Percentiles rank a stretch among this genome's conserved stretches.
phyloP scores from a whole-genome alignment of 2,797 vertebrate genomes.

The Sylvia borin region DNA sequence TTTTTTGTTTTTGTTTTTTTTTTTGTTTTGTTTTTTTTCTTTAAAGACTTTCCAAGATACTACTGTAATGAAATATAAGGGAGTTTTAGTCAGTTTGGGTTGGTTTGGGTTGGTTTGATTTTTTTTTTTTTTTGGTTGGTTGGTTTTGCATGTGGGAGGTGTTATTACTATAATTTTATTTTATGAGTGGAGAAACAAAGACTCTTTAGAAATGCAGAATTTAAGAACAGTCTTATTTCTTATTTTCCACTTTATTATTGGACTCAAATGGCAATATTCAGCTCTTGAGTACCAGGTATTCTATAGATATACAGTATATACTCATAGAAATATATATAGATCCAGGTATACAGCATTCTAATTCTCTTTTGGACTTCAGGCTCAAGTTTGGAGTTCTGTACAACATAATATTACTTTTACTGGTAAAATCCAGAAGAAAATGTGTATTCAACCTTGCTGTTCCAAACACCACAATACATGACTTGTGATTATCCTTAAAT shows the following conservation, averaged over 20 bases:
- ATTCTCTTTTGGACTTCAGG: neutral
- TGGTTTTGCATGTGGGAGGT: fast-evolving
- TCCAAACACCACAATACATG: neutral
- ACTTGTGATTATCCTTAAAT: neutral
- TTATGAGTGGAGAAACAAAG: neutral
- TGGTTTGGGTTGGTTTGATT: too few species aligned
- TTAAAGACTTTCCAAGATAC: neutral
- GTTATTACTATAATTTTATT: neutral
- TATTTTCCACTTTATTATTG: neutral
- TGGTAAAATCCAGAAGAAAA: neutral
- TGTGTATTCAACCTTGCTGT: neutral
- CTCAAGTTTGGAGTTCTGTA: neutral
- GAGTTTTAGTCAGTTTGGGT: fast-evolving
- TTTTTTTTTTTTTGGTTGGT: neutral
- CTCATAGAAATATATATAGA: neutral
- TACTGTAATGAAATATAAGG: neutral
- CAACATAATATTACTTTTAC: neutral
- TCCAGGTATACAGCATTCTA: neutral
- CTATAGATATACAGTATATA: too few species aligned
- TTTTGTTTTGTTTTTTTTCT: neutral
- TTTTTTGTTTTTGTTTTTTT: neutral
- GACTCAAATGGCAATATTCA: neutral
- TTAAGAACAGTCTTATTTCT: neutral
- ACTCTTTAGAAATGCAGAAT: neutral
- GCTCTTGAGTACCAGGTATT: neutral